A percentile compares a stretch with the other conserved stretches of the same genome.
phyloP scores from a whole-genome alignment of 2,888 invertebrate species.

The Pecten maximus region DNA sequence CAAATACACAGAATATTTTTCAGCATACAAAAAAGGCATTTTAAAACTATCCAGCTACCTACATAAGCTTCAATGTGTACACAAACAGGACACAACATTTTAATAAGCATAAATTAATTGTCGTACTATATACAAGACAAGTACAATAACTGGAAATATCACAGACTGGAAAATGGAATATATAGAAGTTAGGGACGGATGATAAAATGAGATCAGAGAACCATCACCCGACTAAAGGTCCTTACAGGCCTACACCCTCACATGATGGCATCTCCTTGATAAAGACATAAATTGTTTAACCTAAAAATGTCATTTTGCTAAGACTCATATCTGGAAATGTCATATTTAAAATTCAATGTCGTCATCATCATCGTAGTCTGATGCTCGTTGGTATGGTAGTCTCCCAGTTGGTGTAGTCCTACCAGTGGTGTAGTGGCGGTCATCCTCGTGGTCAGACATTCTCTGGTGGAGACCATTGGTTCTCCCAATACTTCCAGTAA shows the following conservation, averaged over 20 bases:
- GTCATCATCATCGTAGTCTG: constrained; percentile 50
- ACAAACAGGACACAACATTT: background rate
- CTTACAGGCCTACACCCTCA: background rate
- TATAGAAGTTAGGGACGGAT: background rate
- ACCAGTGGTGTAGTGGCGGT: background rate
- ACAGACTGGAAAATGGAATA: constrained; percentile 15
- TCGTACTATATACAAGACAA: background rate
- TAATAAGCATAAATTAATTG: background rate
- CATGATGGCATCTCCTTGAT: background rate
- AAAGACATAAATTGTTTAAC: background rate
- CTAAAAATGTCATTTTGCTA: background rate
- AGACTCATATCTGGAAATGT: background rate
- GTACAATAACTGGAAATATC: constrained; percentile 4
- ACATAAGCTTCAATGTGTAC: background rate
- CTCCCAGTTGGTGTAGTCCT: constrained; percentile 9
- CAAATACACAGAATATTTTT: background rate
- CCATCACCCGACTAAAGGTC: background rate
- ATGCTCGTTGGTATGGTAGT: constrained; percentile 38
- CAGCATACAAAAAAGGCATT: background rate
- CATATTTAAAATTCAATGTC: constrained; percentile 46
- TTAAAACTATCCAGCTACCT: background rate
- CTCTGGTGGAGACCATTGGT: background rate
- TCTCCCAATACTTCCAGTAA: constrained; percentile 7
- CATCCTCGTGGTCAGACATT: constrained; percentile 11
- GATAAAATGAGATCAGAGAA: background rate